Evolutionary conservation across 1,140 invertebrate species (phyloP).

Genomic region (Lucilia sericata): DNA sequence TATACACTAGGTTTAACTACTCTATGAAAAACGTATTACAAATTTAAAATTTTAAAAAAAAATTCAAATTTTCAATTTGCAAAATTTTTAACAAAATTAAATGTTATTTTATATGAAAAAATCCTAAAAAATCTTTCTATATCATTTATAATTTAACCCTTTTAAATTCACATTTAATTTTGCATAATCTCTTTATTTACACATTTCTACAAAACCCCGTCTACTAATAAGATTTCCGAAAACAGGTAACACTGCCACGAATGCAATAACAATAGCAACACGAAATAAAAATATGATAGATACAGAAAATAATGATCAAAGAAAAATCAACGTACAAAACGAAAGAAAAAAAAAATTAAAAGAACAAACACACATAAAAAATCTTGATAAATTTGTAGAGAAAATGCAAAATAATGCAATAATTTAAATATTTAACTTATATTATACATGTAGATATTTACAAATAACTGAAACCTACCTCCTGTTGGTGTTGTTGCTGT

Average conservation of each 20-base stretch:
- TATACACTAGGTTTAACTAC: no score
- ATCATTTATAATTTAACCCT: no score
- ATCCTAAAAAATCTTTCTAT: no score
- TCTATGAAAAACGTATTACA: no score
- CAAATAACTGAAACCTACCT: neutral
- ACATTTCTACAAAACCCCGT: neutral
- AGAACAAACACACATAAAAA: conserved; percentile 12
- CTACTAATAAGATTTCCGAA: neutral
- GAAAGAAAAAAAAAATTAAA: neutral
- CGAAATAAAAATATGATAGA: conserved; percentile 37
- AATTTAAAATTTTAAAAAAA: no score
- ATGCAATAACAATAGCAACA: conserved; percentile 35
- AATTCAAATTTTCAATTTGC: no score
- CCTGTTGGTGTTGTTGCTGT: conserved; percentile 20
- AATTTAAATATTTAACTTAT: neutral
- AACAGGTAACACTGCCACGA: conserved; percentile 39
- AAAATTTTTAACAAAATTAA: no score
- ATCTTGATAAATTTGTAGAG: conserved; percentile 11
- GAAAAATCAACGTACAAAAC: conserved; percentile 30
- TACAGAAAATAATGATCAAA: conserved; percentile 34
- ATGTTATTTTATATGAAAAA: no score
- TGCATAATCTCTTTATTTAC: no score
- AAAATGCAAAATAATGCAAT: neutral
- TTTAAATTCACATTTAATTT: no score
- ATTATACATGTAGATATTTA: no score